These are phyloP conservation scores for Tylochromis polylepis DNA, from an alignment of 2,113 vertebrate species.

Conservation along the genomic window DNA sequence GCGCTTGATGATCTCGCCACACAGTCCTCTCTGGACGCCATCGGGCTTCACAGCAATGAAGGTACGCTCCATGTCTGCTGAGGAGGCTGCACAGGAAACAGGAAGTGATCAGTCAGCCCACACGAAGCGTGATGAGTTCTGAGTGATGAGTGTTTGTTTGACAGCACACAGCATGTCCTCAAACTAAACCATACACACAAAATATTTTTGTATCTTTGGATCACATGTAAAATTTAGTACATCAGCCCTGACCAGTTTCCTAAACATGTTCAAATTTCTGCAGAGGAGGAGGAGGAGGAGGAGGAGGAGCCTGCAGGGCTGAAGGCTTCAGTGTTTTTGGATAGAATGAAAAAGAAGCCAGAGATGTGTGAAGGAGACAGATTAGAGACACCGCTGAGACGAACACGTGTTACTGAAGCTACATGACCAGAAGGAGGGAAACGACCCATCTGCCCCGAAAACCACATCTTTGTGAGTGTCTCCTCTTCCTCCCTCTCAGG, in stretches of 20 bases:
- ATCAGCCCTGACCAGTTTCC: too few relatives aligned
- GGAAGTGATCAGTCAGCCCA: neutral
- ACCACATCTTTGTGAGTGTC: neutral
- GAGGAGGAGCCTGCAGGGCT: neutral
- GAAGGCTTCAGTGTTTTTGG: neutral
- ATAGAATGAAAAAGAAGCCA: neutral
- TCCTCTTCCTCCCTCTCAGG: neutral
- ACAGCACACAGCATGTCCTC: neutral
- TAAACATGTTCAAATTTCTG: neutral
- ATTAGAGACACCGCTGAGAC: neutral
- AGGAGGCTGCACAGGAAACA: neutral
- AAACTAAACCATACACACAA: neutral
- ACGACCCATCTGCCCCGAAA: neutral
- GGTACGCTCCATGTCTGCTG: slow-evolving; percentile 74
- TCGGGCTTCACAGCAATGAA: slow-evolving; percentile 93
- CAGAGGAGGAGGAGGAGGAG: neutral
- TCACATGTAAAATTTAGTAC: neutral
- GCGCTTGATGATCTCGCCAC: slow-evolving; percentile 89
- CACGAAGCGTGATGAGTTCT: neutral
- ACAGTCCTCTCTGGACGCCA: slow-evolving; percentile 85
- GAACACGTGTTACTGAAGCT: neutral
- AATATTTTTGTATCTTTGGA: fast-evolving
- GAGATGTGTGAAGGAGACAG: neutral
- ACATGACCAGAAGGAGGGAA: fast-evolving
- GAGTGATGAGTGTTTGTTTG: neutral